These are phyloP conservation scores for Aplysina aerophoba DNA, from an alignment of 37 sponge, comb jelly and placozoan species.

Conservation along the genomic window DNA sequence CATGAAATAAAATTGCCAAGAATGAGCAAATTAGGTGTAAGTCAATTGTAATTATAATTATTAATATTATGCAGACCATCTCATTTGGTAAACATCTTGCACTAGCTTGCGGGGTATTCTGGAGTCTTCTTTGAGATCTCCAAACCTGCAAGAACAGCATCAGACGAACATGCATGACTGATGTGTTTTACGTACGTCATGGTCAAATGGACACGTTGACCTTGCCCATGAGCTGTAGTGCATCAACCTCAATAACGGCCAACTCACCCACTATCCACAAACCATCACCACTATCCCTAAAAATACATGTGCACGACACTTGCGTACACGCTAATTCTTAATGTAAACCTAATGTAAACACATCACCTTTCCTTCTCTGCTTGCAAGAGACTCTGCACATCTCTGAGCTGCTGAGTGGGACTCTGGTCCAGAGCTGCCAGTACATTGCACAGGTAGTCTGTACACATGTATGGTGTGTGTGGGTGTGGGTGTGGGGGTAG, in stretches of 20 bases:
- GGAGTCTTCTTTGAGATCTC: neutral
- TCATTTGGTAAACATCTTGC: neutral
- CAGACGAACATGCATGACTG: neutral
- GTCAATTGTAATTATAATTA: too few relatives aligned
- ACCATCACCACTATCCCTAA: neutral
- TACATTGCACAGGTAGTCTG: conserved; percentile 87
- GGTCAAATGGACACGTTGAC: too few relatives aligned
- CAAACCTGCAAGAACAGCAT: conserved; percentile 3
- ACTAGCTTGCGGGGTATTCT: neutral
- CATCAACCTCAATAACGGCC: too few relatives aligned
- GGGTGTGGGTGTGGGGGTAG: too few relatives aligned
- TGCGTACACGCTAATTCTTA: neutral
- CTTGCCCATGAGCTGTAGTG: too few relatives aligned
- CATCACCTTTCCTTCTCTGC: conserved; percentile 62
- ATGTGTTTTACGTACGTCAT: too few relatives aligned
- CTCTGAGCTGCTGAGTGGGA: conserved; percentile 53
- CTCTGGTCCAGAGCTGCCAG: conserved; percentile 77
- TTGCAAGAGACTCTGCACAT: conserved; percentile 63
- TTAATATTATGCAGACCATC: neutral
- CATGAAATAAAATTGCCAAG: too few relatives aligned
- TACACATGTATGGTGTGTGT: neutral
- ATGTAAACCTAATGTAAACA: neutral
- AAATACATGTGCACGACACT: neutral
- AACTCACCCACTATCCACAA: neutral
- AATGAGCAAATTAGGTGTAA: too few relatives aligned